These are phyloP conservation scores for Actenoides lindsayi DNA, from an alignment of 2,113 vertebrate genomes.

Conservation along the genomic window DNA sequence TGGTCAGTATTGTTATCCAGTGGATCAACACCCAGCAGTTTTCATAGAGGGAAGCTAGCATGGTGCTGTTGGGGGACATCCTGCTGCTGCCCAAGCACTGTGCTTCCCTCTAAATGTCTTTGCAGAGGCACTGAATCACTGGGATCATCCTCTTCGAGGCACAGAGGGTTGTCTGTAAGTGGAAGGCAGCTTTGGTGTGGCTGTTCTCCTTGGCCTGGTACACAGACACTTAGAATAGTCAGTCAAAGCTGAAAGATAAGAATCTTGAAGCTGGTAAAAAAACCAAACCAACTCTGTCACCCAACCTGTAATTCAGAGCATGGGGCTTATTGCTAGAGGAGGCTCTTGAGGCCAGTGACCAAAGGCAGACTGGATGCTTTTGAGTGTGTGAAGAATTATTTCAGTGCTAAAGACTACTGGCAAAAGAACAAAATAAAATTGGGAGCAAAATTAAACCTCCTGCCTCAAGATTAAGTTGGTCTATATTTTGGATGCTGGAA, in stretches of 20 bases:
- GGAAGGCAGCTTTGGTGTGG: background rate
- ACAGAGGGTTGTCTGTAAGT: background rate
- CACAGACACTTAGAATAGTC: background rate
- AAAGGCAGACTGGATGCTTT: background rate
- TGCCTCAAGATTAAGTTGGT: background rate
- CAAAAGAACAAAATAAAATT: background rate
- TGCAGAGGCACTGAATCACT: background rate
- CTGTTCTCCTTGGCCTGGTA: background rate
- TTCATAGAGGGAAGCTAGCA: background rate
- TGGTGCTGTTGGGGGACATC: background rate
- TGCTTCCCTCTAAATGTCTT: background rate
- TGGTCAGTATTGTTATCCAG: background rate
- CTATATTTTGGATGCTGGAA: background rate
- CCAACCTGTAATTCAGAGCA: background rate
- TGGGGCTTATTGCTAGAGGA: background rate
- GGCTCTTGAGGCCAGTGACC: background rate
- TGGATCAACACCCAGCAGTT: background rate
- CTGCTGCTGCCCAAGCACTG: fast-evolving
- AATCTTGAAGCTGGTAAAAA: background rate
- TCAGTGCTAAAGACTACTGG: background rate
- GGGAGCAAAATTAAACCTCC: background rate
- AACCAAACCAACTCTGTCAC: background rate
- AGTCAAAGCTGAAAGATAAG: background rate
- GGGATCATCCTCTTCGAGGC: background rate
- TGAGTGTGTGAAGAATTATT: background rate